Evolutionary conservation across 2,113 vertebrate species (phyloP).

Genomic region (Nothocercus julius): DNA sequence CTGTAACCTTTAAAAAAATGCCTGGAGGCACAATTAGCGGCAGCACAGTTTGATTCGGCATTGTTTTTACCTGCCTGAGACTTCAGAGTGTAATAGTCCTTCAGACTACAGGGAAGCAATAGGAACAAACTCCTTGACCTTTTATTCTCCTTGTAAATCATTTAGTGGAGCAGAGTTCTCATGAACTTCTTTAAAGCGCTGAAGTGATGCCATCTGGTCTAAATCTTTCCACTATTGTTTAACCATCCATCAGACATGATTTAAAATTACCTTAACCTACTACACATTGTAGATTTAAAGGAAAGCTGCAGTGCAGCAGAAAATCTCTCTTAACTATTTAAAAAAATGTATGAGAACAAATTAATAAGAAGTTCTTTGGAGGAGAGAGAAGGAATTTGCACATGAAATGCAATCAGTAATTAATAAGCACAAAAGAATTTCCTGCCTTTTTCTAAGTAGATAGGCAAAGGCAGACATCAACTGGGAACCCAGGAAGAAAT

Average conservation of each 20-base stretch:
- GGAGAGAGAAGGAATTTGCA: background rate
- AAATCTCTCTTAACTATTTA: background rate
- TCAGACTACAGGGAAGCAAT: background rate
- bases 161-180: background rate
- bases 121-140: slow-evolving; percentile 55
- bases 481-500: background rate
- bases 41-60: background rate
- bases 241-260: background rate
- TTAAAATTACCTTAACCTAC: slow-evolving; percentile 14
- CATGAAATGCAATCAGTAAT: background rate
- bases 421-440: background rate
- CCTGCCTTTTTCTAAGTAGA: background rate
- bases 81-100: slow-evolving; percentile 22
- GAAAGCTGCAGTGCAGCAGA: background rate
- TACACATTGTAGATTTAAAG: background rate
- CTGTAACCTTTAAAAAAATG: slow-evolving; percentile 58
- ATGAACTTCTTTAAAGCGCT: background rate
- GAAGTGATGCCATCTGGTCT: background rate
- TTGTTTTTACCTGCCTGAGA: slow-evolving; percentile 3
- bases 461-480: background rate
- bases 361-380: background rate
- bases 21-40: slow-evolving; percentile 54
- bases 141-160: slow-evolving; percentile 33
- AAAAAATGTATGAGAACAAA: background rate
- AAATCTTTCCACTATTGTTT: background rate